phyloP scores from a whole-genome alignment of 2,113 vertebrate species.

The Antechinus stuartii region DNA sequence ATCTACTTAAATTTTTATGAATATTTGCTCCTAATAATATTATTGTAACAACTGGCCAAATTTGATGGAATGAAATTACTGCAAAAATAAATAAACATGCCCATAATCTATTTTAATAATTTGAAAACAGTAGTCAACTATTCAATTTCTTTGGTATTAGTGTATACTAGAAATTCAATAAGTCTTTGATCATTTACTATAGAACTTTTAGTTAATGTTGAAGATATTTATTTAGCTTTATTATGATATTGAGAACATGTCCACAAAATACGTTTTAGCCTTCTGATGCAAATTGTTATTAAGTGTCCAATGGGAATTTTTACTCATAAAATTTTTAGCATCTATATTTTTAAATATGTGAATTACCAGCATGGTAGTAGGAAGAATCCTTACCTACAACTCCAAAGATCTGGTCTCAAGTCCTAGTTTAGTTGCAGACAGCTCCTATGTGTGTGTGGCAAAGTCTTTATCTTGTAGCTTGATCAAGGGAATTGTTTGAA shows the following conservation, averaged over 20 bases:
- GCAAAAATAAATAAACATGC: neutral
- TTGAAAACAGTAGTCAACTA: constrained; percentile 11
- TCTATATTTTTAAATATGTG: neutral
- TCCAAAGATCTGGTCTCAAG: neutral
- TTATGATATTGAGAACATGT: neutral
- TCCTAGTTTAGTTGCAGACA: neutral
- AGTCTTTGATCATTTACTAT: constrained; percentile 6
- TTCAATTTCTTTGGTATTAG: neutral
- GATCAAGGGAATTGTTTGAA: neutral
- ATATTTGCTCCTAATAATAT: constrained; percentile 61
- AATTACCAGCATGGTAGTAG: neutral
- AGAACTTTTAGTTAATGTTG: neutral
- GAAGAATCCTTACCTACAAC: neutral
- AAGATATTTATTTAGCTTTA: neutral
- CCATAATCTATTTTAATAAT: constrained; percentile 16
- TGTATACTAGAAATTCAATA: neutral
- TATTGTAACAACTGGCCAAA: constrained; percentile 45
- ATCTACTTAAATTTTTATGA: constrained; percentile 59
- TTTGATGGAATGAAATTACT: constrained; percentile 53
- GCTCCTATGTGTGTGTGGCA: neutral
- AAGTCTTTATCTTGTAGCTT: neutral
- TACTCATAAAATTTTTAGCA: neutral
- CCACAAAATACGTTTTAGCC: neutral
- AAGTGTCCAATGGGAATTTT: neutral
- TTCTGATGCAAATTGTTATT: neutral